Percentiles rank a stretch among this genome's conserved stretches.
Evolutionary conservation across 2,113 vertebrate genomes (phyloP).

Genomic region (Neomonachus schauinslandi): DNA sequence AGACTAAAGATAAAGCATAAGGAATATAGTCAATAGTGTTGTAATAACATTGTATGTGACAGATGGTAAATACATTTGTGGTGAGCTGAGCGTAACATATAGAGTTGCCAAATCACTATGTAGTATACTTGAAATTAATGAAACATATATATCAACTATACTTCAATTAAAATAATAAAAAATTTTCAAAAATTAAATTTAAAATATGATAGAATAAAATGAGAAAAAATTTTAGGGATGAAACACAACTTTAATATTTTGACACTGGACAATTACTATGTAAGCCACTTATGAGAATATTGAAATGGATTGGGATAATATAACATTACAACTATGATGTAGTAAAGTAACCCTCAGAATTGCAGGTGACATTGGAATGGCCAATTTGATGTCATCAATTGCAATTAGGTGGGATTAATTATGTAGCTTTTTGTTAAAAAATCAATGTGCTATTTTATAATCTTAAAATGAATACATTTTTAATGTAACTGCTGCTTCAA

Average conservation of each 20-base stretch:
- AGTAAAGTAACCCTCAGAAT: neutral
- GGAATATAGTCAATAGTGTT: neutral
- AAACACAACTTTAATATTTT: neutral
- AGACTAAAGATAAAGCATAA: neutral
- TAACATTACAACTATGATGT: neutral
- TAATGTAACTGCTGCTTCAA: conserved; percentile 26
- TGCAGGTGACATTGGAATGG: neutral
- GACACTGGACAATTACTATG: neutral
- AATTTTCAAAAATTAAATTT: neutral
- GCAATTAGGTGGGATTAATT: conserved; percentile 47
- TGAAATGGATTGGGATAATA: neutral
- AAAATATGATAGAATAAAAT: neutral
- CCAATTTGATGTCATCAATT: neutral
- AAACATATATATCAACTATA: neutral
- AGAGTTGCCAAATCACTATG: neutral
- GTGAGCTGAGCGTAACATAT: neutral
- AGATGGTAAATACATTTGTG: neutral
- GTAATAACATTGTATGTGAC: neutral
- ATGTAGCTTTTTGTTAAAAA: conserved; percentile 15
- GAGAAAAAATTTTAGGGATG: neutral
- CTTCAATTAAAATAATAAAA: neutral
- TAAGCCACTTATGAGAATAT: neutral
- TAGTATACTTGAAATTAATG: neutral
- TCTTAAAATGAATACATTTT: conserved; percentile 45
- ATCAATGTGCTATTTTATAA: conserved; percentile 52